Evolutionary conservation across 2,113 vertebrate genomes (phyloP), one percentile per base, ranked within the genome.

Genomic region (Phalacrocorax brasilianus): DNA sequence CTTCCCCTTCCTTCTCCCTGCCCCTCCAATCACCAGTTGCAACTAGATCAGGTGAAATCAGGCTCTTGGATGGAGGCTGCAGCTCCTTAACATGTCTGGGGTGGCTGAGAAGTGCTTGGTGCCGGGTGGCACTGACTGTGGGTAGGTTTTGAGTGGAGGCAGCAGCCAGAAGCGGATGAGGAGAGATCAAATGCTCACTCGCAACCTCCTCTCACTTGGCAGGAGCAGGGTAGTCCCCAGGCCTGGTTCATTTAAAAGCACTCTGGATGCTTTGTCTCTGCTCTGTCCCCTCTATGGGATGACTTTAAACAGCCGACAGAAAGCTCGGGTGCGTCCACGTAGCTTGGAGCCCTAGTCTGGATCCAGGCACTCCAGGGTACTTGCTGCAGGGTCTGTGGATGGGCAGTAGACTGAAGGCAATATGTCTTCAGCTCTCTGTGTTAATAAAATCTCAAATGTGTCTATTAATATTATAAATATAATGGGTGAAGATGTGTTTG

Each of bases 41-140:
- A 82, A 85, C 81, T 68, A 71, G 90, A 91, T 90, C 65, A 52
- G 78, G 66, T 95, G 93, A 93, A 96, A 91, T 88, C 59, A 91
- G 88, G 70, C 71, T 62, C 92, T 82, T 1, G 7, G 32, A 49
- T 88, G 85, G 81, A 91, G 67, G 42, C 88, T 85, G 23, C 50
- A 32, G 68, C 86, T 95, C 89, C 73, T 74, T 63, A 27, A 55
- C 47, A 1, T 1, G 1, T 55, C 71, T 85, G 45, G 16, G 85
- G 66, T 45, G 66, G 7, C 80, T 62, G 74, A n/a, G 74, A 27
- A 73, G 74, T 0, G 1, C 73, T 59, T 4, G 6, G 35, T 80
- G 75, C 68, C 0, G 1, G 33, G 18, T 0, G 0, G 50, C 0
- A 0, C 82, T 59, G 78, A 6, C 65, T 1, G 11, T 47, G 35